A percentile compares a stretch with the other conserved stretches of the same genome.
phyloP scores from a whole-genome alignment of 2,888 invertebrate species.

The Hanleya hanleyi region DNA sequence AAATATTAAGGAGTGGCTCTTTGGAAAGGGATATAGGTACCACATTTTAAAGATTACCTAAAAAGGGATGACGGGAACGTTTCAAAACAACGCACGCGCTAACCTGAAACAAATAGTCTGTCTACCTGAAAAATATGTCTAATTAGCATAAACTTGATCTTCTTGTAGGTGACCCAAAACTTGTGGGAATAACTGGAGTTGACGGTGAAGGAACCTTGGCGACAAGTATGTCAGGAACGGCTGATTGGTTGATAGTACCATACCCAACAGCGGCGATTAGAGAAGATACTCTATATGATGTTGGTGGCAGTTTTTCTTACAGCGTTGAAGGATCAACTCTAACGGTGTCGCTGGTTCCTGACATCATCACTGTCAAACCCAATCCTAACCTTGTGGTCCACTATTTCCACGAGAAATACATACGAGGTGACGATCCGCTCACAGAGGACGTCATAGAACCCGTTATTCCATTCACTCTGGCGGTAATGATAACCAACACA shows the following conservation, averaged over 20 bases:
- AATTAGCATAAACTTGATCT: too few species aligned
- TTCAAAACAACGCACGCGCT: too few species aligned
- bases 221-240: slow-evolving; percentile 33
- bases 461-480: slow-evolving; percentile 49
- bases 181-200: slow-evolving; percentile 43
- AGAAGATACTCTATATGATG: slow-evolving; percentile 43
- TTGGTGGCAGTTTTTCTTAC: slow-evolving; percentile 54
- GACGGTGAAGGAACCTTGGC: slow-evolving; percentile 43
- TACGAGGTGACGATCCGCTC: slow-evolving; percentile 50
- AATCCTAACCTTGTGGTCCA: slow-evolving; percentile 49
- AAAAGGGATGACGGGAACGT: too few species aligned
- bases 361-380: slow-evolving; percentile 53
- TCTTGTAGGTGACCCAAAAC: slow-evolving; percentile 41
- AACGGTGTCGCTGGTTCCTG: slow-evolving; percentile 49
- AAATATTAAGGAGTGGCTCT: too few species aligned
- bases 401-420: slow-evolving; percentile 56
- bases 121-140: too few species aligned
- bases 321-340: slow-evolving; percentile 42
- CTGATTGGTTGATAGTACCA: slow-evolving; percentile 53
- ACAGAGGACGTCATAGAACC: slow-evolving; percentile 46
- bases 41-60: too few species aligned
- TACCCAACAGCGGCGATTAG: slow-evolving; percentile 47
- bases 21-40: too few species aligned
- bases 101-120: too few species aligned
- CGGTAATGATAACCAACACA: slow-evolving; percentile 43